These are phyloP conservation scores for Hydractinia echinata DNA, from an alignment of 30 jellyfish, hydroid and myxozoan genomes.

Conservation along the genomic window DNA sequence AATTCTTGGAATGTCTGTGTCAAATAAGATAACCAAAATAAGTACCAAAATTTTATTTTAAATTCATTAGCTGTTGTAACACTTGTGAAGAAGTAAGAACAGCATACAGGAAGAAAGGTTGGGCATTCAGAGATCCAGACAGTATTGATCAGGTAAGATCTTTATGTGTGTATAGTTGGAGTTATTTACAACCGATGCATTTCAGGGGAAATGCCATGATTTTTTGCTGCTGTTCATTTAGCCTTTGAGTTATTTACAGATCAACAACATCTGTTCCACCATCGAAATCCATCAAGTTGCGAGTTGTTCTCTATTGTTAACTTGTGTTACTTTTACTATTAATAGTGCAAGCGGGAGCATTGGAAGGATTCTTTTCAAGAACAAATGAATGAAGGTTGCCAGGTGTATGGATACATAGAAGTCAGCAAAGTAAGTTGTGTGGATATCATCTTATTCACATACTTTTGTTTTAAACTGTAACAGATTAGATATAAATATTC, in stretches of 20 bases:
- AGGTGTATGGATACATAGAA: slow-evolving; percentile 67
- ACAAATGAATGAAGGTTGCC: slow-evolving; percentile 87
- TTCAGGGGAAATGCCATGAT: no score
- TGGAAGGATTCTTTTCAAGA: slow-evolving; percentile 85
- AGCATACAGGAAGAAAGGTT: slow-evolving; percentile 80
- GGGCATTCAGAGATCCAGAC: slow-evolving; percentile 80
- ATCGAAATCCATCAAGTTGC: no score
- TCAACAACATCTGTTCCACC: no score
- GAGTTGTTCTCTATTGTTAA: no score
- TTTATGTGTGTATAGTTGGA: background rate
- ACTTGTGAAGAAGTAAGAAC: slow-evolving; percentile 75
- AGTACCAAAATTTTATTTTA: background rate
- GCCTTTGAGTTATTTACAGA: no score
- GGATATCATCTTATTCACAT: no score
- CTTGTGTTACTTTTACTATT: background rate
- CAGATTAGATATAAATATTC: no score
- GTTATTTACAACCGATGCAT: no score
- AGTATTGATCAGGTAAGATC: slow-evolving; percentile 61
- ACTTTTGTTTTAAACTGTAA: no score
- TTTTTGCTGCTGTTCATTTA: no score
- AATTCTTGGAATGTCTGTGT: no score
- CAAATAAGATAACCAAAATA: no score
- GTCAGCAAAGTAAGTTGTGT: slow-evolving; percentile 68
- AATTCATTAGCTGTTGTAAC: slow-evolving; percentile 68
- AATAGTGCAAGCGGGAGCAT: slow-evolving; percentile 84